Percentiles rank a stretch among this genome's conserved stretches.
Evolutionary conservation across 1,140 invertebrate species (phyloP).

Genomic region (Sarcophaga peregrina): DNA sequence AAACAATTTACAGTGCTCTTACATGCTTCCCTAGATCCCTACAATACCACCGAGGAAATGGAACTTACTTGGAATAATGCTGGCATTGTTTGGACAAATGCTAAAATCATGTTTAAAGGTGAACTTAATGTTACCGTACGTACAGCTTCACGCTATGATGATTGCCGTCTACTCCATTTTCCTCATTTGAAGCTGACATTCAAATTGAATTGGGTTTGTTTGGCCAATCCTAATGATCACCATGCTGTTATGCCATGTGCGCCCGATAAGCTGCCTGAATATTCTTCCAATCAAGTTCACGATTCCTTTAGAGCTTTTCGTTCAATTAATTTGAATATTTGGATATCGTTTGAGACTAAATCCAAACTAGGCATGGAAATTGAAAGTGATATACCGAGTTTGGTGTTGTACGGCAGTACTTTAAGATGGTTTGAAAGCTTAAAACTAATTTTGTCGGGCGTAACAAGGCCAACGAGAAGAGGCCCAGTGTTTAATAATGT

Average conservation of each 20-base stretch:
- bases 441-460: conserved; percentile 94
- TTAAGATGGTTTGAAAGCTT: conserved; percentile 95
- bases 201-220: conserved; percentile 90
- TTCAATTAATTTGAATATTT: conserved; percentile 92
- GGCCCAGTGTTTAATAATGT: conserved; percentile 89
- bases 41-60: conserved; percentile 99
- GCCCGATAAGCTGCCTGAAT: conserved; percentile 95
- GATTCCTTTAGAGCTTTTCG: conserved; percentile 92
- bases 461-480: conserved; percentile 91
- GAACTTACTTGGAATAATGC: conserved; percentile 94
- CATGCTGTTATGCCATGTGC: conserved; percentile 96
- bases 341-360: conserved; percentile 90
- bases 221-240: conserved; percentile 95
- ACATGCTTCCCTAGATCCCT: conserved; percentile 96
- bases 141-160: conserved; percentile 98
- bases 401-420: conserved; percentile 91
- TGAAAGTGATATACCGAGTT: conserved; percentile 77
- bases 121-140: conserved; percentile 87
- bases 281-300: conserved; percentile 92
- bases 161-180: conserved; percentile 90
- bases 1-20: conserved; percentile 87
- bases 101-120: conserved; percentile 86
- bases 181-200: conserved; percentile 88
- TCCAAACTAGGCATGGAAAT: conserved; percentile 70
- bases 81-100: conserved; percentile 95